phyloP scores from a whole-genome alignment of 2,888 invertebrate species.

The Patella depressa region DNA sequence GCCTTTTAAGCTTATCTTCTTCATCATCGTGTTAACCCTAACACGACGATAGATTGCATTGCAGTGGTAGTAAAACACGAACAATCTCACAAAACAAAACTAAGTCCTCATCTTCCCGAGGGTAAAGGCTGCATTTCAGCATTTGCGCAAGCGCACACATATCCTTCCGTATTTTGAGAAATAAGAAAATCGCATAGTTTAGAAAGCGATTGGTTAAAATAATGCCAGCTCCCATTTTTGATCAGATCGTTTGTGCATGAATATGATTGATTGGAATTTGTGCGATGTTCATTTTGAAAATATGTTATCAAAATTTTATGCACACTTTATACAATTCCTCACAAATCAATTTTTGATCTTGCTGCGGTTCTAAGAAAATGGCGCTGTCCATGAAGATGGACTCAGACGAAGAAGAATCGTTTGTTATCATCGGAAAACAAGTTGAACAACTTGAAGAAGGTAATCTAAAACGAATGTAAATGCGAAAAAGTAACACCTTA shows the following conservation, averaged over 20 bases:
- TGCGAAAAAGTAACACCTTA: no score
- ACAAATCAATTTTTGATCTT: background rate
- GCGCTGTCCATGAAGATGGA: conserved; percentile 44
- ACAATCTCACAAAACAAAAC: conserved; percentile 31
- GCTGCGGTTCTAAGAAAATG: conserved; percentile 33
- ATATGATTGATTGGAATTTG: no score
- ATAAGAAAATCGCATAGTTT: conserved; percentile 30
- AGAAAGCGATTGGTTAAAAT: conserved; percentile 21
- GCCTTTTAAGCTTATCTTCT: conserved; percentile 52
- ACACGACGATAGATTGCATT: conserved; percentile 24
- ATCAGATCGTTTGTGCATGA: no score
- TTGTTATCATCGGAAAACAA: conserved; percentile 84
- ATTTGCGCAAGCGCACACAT: conserved; percentile 33
- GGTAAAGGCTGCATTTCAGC: conserved; percentile 28
- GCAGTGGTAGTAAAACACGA: conserved; percentile 21
- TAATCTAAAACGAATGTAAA: conserved; percentile 65
- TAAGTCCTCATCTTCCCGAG: conserved; percentile 28
- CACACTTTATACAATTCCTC: no score
- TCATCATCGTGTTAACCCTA: conserved; percentile 48
- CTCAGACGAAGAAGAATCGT: conserved; percentile 67
- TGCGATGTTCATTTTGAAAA: no score
- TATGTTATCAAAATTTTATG: no score
- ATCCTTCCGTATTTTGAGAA: conserved; percentile 36
- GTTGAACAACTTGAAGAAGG: conserved; percentile 88
- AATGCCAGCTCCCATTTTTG: no score